These are phyloP conservation scores for Phrynocephalus versicolor DNA, from an alignment of 2,113 vertebrate genomes.

Conservation along the genomic window DNA sequence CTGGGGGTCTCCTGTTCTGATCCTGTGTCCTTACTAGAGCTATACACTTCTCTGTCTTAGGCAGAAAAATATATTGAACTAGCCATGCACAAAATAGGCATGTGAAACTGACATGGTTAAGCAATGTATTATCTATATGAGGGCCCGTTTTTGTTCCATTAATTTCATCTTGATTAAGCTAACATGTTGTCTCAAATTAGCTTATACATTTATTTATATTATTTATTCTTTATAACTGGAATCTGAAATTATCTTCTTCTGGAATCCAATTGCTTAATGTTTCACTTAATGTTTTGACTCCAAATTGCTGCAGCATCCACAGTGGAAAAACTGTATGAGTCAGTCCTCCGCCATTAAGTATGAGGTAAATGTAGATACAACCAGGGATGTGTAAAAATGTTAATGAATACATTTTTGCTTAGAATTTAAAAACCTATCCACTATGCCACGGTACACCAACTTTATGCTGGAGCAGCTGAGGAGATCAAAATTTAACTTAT, in stretches of 20 bases:
- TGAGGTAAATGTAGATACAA: neutral
- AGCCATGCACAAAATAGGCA: neutral
- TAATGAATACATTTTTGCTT: conserved; percentile 29
- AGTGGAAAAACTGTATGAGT: conserved; percentile 4
- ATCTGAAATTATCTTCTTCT: neutral
- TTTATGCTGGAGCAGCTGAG: conserved; percentile 28
- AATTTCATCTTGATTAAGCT: neutral
- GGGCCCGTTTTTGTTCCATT: neutral
- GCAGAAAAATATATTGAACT: no score
- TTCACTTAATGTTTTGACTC: neutral
- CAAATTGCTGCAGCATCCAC: neutral
- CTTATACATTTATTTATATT: neutral
- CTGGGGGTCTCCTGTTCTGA: no score
- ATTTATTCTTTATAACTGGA: neutral
- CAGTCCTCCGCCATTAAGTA: neutral
- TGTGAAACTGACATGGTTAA: neutral
- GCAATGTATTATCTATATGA: neutral
- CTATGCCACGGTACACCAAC: conserved; percentile 28
- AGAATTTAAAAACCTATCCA: conserved; percentile 23
- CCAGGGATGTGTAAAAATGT: conserved; percentile 15
- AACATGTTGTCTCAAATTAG: no score
- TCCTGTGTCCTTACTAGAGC: no score
- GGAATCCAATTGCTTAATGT: neutral
- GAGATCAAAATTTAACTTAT: conserved; percentile 42
- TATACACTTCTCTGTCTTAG: no score